Evolutionary conservation across 2,797 vertebrate species (phyloP).

Genomic region (Acanthornis magna): DNA sequence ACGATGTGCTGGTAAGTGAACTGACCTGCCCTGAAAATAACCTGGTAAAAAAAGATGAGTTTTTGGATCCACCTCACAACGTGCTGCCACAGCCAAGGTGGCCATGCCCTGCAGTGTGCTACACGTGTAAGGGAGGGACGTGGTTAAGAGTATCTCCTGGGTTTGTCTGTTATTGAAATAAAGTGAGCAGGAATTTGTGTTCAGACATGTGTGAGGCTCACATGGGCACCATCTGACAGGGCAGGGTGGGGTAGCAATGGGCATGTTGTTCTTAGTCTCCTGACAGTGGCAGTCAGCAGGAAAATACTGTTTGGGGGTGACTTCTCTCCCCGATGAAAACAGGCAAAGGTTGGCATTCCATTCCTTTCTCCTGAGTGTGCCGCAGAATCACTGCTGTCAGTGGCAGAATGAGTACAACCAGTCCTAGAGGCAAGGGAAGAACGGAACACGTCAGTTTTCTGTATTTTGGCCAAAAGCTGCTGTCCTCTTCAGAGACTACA

Average conservation of each 20-base stretch:
- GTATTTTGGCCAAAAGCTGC: neutral
- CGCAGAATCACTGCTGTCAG: neutral
- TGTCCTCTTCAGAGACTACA: neutral
- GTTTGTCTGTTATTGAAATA: neutral
- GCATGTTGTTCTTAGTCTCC: neutral
- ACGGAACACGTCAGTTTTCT: neutral
- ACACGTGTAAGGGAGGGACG: neutral
- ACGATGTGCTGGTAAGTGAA: neutral
- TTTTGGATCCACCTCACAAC: neutral
- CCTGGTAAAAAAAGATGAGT: neutral
- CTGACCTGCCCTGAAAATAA: neutral
- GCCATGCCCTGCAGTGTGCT: fast-evolving
- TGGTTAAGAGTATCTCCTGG: neutral
- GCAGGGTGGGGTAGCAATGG: neutral
- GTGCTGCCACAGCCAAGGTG: fast-evolving
- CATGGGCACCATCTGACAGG: neutral
- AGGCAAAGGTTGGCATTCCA: neutral
- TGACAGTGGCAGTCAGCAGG: neutral
- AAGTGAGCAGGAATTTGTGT: neutral
- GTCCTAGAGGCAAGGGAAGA: neutral
- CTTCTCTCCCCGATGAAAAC: neutral
- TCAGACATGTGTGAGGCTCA: neutral
- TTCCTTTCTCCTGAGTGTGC: neutral
- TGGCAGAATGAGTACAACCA: neutral
- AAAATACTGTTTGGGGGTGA: neutral